Percentiles rank a stretch among this genome's conserved stretches.
Conservation (phyloP, 2,797 vertebrate species). For the Trichosurus vulpecula region DNA sequence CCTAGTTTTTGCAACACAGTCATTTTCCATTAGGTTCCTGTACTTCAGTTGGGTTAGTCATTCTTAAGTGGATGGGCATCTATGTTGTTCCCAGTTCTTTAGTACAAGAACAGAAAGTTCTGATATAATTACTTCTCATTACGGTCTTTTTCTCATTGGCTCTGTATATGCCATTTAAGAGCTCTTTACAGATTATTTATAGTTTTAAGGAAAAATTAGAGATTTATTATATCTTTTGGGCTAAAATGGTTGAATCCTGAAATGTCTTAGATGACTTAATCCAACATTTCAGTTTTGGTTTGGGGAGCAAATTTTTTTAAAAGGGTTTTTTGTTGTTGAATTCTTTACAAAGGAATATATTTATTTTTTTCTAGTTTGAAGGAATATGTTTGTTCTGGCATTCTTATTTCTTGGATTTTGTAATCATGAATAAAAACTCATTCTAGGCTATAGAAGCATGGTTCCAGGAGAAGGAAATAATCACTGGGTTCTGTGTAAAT, state of each 20-base stretch:
- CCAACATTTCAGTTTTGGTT: slow-evolving; percentile 4
- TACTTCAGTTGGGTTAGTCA: background rate
- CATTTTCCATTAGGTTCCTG: background rate
- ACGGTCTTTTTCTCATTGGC: background rate
- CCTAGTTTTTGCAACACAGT: background rate
- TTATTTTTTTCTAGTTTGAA: background rate
- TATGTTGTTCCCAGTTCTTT: background rate
- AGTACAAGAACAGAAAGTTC: background rate
- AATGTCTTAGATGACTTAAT: slow-evolving; percentile 5
- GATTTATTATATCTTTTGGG: slow-evolving; percentile 11
- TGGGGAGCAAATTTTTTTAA: background rate
- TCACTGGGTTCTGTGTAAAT: background rate
- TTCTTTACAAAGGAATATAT: background rate
- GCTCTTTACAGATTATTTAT: slow-evolving; percentile 8
- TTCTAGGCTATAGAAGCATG: background rate
- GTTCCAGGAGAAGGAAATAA: background rate
- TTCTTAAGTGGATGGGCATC: background rate
- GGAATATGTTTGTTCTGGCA: background rate
- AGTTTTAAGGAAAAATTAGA: slow-evolving; percentile 21
- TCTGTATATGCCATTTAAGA: background rate
- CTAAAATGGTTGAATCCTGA: slow-evolving; percentile 44
- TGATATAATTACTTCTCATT: background rate
- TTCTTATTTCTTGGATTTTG: slow-evolving; percentile 22
- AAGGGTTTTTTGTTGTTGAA: background rate
- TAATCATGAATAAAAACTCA: slow-evolving; percentile 11